These are phyloP conservation scores for Tubulanus polymorphus DNA, from an alignment of 2,888 invertebrate species.

Conservation along the genomic window DNA sequence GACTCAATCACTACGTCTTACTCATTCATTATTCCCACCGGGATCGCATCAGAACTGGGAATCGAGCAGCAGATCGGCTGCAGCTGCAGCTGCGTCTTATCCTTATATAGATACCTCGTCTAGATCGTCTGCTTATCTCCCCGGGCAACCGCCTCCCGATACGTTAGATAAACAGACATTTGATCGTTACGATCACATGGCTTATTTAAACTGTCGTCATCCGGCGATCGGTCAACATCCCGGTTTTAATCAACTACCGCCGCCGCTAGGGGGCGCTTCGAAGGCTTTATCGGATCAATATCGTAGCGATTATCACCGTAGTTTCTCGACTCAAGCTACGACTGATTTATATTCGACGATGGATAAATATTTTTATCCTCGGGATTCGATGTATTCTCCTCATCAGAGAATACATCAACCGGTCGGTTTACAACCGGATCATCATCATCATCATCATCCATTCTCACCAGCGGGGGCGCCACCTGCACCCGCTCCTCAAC, in stretches of 20 bases:
- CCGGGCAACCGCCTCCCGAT: background rate
- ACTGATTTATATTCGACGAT: background rate
- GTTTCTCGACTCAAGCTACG: background rate
- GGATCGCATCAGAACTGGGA: background rate
- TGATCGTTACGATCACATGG: background rate
- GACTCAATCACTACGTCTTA: background rate
- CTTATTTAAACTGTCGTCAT: background rate
- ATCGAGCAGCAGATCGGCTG: background rate
- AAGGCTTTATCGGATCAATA: background rate
- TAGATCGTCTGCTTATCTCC: background rate
- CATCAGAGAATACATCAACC: too few relatives aligned
- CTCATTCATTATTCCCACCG: background rate
- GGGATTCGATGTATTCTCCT: background rate
- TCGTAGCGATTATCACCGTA: background rate
- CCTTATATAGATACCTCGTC: too few relatives aligned
- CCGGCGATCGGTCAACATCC: background rate
- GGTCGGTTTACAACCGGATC: too few relatives aligned
- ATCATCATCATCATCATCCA: too few relatives aligned
- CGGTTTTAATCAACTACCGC: background rate
- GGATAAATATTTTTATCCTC: constrained; percentile 1
- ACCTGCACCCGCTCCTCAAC: background rate
- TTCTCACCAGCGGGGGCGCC: too few relatives aligned
- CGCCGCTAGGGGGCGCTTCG: background rate
- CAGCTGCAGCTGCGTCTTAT: background rate
- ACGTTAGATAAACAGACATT: background rate